phyloP scores from a whole-genome alignment of 2,113 vertebrate genomes.

The Cephalopholis sonnerati region DNA sequence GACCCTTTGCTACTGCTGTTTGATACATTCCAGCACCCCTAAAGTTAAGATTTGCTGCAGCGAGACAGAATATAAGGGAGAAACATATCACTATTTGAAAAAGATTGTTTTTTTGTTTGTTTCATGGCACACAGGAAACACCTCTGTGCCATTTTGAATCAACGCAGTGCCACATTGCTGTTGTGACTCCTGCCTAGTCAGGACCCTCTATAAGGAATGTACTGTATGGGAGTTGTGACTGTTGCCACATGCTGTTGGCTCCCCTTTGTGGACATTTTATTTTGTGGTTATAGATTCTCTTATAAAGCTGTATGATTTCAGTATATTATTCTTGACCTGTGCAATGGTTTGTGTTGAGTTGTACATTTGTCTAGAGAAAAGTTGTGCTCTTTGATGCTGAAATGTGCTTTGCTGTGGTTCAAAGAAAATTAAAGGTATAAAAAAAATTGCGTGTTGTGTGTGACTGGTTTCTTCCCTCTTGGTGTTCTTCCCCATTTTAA shows the following conservation, averaged over 20 bases:
- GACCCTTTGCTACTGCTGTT: constrained; percentile 37
- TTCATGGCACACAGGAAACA: constrained; percentile 17
- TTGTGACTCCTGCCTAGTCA: constrained; percentile 25
- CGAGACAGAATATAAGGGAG: background rate
- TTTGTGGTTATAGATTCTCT: constrained; percentile 59
- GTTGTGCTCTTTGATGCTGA: constrained; percentile 67
- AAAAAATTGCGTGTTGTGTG: constrained; percentile 10
- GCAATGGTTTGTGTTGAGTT: constrained; percentile 72
- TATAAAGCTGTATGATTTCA: constrained; percentile 51
- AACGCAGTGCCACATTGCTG: constrained; percentile 34
- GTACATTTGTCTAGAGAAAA: constrained; percentile 62
- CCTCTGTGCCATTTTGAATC: constrained; percentile 24
- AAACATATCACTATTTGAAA: background rate
- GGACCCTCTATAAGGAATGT: constrained; percentile 60
- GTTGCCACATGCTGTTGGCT: constrained; percentile 35
- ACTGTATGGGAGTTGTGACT: constrained; percentile 56
- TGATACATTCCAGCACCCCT: constrained; percentile 60
- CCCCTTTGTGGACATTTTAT: constrained; percentile 48
- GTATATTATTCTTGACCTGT: constrained; percentile 64
- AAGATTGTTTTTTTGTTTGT: background rate
- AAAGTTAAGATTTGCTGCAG: background rate
- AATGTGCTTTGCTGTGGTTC: constrained; percentile 73
- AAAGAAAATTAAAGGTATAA: constrained; percentile 67
- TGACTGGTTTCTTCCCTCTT: constrained; percentile 53
- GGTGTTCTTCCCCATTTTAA: constrained; percentile 63